phyloP scores from a whole-genome alignment of 2,797 vertebrate species.

The Microtus californicus region DNA sequence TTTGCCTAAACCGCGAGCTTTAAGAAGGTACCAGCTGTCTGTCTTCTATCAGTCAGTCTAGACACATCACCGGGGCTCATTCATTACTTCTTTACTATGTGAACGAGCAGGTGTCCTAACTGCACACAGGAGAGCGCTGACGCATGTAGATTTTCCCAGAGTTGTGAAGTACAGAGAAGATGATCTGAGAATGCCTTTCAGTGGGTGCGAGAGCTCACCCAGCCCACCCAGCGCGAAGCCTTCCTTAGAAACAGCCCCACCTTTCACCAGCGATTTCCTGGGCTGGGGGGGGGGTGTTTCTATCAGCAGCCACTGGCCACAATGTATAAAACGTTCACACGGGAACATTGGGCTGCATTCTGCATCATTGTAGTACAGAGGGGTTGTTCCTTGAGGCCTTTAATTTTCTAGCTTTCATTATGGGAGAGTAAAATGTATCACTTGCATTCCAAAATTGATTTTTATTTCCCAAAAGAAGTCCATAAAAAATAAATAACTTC shows the following conservation, averaged over 20 bases:
- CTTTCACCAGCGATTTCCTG: conserved; percentile 8
- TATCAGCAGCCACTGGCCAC: background rate
- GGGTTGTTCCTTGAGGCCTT: conserved; percentile 77
- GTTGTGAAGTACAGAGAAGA: background rate
- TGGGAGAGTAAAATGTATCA: conserved; percentile 80
- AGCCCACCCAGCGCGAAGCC: background rate
- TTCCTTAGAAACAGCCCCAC: background rate
- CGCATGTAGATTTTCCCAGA: background rate
- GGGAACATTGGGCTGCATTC: conserved; percentile 30
- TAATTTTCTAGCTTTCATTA: conserved; percentile 81
- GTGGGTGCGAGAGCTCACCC: background rate
- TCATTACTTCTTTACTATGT: background rate
- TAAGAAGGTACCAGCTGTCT: background rate
- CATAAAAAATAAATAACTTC: conserved; percentile 84
- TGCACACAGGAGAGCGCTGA: background rate
- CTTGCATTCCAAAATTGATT: conserved; percentile 82
- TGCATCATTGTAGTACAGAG: conserved; percentile 51
- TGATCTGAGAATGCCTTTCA: background rate
- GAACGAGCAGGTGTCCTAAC: background rate
- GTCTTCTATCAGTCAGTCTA: background rate
- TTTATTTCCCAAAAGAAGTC: conserved; percentile 81
- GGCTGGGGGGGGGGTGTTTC: background rate
- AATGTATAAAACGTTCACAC: conserved; percentile 50
- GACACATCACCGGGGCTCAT: background rate
- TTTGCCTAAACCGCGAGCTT: background rate